Base-by-base conservation (phyloP, 2,797 vertebrate genomes). In the Periophthalmus magnuspinnatus region DNA sequence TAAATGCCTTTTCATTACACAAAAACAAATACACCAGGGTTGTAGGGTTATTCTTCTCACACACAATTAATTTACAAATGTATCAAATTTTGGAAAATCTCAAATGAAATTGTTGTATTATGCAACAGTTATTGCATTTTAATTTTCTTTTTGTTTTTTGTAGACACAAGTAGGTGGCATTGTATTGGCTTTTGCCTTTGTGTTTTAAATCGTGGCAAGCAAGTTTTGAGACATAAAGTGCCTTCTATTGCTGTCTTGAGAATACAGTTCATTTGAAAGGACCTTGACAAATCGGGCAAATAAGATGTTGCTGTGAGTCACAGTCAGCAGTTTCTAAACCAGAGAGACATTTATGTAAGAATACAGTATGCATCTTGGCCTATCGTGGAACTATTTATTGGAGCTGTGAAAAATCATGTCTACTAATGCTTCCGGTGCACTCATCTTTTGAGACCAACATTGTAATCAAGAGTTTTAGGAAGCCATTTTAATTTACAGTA, bases 311-410 rank as follows among this genome's bases (percentile, higher is more conserved):
- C 7, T 64, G 62, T 64, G 63, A 50, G 63, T 52, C 63, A 48
- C 41, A 64, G 13, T 64, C 61, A 65, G 63, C 63, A 52, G 24
- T 65, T 65, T 64, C 62, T 24, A 64, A 32, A 48, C 22, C 62
- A 17, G 8, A 32, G 63, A 65, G 14, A 50, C 28, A 1, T 65
- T 65, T 50, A 52, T 33, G 22, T 64, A 45, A 28, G 41, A 64
- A 48, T 64, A 63, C 21, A 47, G 45, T 48, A 50, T 50, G 45
- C 5, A 65, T 48, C 62, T n/a, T 50, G 62, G 45, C 16, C 8
- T 19, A 19, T 65, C 48, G 45, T 64, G 13, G 47, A 33, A 32
- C n/a, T 33, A 64, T 32, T 19, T 2, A 63, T 24, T 48, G 22
- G 10, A 50, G 17, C 47, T n/a, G 24, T 65, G 45, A 65, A 48